These are phyloP conservation scores for Tanypteryx hageni DNA, from an alignment of 2,888 invertebrate genomes.

Conservation along the genomic window DNA sequence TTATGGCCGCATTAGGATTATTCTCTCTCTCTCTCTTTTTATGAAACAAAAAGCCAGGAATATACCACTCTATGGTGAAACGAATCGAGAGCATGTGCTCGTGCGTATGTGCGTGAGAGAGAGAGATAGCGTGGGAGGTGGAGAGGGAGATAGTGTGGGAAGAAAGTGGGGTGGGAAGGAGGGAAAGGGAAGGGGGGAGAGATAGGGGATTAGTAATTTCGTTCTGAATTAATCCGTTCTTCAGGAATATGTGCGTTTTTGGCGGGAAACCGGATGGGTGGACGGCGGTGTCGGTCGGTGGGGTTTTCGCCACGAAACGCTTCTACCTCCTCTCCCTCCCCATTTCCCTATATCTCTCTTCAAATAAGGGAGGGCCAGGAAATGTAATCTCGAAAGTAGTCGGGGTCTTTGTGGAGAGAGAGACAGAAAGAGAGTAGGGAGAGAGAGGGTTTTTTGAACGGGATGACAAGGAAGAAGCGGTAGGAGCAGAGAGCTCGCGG, in stretches of 20 bases:
- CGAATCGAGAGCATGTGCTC: neutral
- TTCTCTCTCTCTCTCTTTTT: neutral
- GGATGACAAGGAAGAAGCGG: neutral
- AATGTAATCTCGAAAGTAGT: neutral
- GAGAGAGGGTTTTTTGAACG: neutral
- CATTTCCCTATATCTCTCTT: neutral
- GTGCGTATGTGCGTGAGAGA: neutral
- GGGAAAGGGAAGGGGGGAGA: neutral
- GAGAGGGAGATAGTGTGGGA: neutral
- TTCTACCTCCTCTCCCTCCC: neutral
- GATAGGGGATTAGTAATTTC: slow-evolving; percentile 46
- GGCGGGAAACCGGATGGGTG: neutral
- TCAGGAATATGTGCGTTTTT: slow-evolving; percentile 45
- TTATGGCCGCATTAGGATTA: slow-evolving; percentile 7
- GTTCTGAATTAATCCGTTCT: slow-evolving; percentile 56
- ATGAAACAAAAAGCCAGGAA: neutral
- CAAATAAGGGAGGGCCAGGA: neutral
- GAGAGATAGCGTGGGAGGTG: too few species aligned
- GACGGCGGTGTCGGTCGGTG: slow-evolving; percentile 22
- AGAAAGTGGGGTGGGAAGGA: neutral
- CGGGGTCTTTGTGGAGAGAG: neutral
- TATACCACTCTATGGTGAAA: neutral
- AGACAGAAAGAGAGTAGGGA: neutral
- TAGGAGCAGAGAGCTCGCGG: neutral
- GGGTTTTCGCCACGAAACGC: neutral